Percentiles rank a stretch among this genome's conserved stretches.
These are phyloP conservation scores for Manduca sexta DNA, from an alignment of 1,140 invertebrate genomes.

Conservation along the genomic window DNA sequence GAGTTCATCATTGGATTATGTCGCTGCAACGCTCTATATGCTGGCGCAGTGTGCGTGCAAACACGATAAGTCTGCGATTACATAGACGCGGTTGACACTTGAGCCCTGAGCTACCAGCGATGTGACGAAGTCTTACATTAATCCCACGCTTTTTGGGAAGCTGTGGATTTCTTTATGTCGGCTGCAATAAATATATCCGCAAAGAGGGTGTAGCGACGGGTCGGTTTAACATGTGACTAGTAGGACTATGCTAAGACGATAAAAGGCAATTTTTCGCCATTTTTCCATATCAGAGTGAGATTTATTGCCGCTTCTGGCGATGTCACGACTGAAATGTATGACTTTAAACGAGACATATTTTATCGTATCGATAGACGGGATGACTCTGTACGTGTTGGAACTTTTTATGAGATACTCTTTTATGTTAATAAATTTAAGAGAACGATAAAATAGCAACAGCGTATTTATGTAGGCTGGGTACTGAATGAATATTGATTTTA, in stretches of 20 bases:
- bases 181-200: slow-evolving; percentile 34
- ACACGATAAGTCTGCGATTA: slow-evolving; percentile 43
- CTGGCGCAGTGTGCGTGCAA: no score
- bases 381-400: slow-evolving; percentile 34
- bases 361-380: slow-evolving; percentile 37
- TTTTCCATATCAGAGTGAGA: slow-evolving; percentile 44
- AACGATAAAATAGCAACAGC: no score
- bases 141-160: slow-evolving; percentile 54
- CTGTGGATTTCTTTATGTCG: slow-evolving; percentile 40
- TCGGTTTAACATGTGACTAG: slow-evolving; percentile 15
- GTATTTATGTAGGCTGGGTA: no score
- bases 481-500: no score
- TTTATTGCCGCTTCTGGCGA: slow-evolving; percentile 46
- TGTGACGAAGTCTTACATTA: slow-evolving; percentile 28
- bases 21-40: no score
- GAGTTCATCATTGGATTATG: no score
- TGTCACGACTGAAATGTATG: slow-evolving; percentile 48
- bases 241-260: slow-evolving; percentile 22
- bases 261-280: slow-evolving; percentile 35
- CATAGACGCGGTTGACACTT: slow-evolving; percentile 57
- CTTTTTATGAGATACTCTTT: neutral
- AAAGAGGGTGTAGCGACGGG: slow-evolving; percentile 5
- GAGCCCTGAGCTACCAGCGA: slow-evolving; percentile 27
- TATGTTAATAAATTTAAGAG: neutral
- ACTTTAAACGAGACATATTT: slow-evolving; percentile 31